Percentiles rank a stretch among this genome's conserved stretches.
phyloP scores from a whole-genome alignment of 2,113 vertebrate species.

The Mionectes macconnelli region DNA sequence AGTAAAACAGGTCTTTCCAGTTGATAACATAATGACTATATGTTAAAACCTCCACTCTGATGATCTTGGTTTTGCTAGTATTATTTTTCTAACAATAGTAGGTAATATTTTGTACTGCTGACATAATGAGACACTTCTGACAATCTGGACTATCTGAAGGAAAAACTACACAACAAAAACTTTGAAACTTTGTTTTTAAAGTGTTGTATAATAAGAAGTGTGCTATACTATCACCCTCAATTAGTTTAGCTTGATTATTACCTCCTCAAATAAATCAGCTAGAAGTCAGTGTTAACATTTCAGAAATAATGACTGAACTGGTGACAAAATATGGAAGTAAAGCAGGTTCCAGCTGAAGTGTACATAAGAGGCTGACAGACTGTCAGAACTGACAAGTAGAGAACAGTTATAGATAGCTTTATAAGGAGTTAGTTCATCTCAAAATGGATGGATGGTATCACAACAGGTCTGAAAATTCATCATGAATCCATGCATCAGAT shows the following conservation, averaged over 20 bases:
- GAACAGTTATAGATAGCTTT: neutral
- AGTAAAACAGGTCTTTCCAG: neutral
- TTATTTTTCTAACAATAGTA: neutral
- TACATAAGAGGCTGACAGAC: neutral
- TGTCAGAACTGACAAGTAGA: neutral
- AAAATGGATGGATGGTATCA: neutral
- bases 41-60: neutral
- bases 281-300: neutral
- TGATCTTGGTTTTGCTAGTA: neutral
- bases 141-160: neutral
- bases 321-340: neutral
- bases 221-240: neutral
- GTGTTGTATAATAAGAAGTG: neutral
- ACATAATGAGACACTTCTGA: neutral
- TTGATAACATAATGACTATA: neutral
- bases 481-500: neutral
- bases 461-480: neutral
- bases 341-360: neutral
- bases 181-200: neutral
- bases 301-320: neutral
- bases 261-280: neutral
- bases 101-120: neutral
- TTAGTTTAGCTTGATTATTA: neutral
- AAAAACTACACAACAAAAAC: neutral
- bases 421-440: neutral